These are phyloP conservation scores for Drosophila pseudoananassae DNA, from an alignment of 1,140 invertebrate species.

Conservation along the genomic window DNA sequence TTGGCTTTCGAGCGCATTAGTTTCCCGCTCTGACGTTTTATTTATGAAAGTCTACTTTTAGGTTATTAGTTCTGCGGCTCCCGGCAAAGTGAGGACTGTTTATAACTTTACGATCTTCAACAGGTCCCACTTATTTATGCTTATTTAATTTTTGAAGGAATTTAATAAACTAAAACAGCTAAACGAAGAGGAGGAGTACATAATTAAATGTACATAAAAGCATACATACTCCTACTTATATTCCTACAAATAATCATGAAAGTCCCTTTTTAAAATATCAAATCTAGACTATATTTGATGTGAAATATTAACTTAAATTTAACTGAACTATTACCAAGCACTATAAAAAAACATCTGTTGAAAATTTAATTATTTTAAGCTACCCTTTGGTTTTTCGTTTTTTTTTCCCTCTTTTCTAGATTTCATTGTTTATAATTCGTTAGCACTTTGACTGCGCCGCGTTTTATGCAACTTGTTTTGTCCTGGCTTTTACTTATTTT, in stretches of 20 bases:
- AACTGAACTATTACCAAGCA: no score
- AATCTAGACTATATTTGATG: no score
- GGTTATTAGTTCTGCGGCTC: neutral
- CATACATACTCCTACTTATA: no score
- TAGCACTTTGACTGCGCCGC: slow-evolving; percentile 32
- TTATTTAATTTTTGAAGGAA: neutral
- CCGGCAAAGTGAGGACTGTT: neutral
- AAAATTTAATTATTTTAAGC: neutral
- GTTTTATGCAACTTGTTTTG: slow-evolving; percentile 47
- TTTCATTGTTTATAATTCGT: slow-evolving; percentile 40
- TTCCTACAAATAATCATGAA: no score
- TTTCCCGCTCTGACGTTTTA: slow-evolving; percentile 24
- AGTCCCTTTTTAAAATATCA: no score
- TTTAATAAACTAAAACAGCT: no score
- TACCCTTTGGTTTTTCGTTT: neutral
- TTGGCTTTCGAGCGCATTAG: slow-evolving; percentile 43
- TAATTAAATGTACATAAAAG: no score
- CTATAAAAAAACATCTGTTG: no score
- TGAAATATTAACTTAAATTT: no score
- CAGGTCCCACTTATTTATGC: neutral
- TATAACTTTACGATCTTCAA: neutral
- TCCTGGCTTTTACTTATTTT: slow-evolving; percentile 16
- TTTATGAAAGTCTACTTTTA: slow-evolving; percentile 37
- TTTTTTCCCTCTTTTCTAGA: slow-evolving; percentile 5
- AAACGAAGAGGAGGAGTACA: no score